A percentile compares a stretch with the other conserved stretches of the same genome.
phyloP scores from a whole-genome alignment of 1,140 invertebrate species.

The Calosoma granatense region DNA sequence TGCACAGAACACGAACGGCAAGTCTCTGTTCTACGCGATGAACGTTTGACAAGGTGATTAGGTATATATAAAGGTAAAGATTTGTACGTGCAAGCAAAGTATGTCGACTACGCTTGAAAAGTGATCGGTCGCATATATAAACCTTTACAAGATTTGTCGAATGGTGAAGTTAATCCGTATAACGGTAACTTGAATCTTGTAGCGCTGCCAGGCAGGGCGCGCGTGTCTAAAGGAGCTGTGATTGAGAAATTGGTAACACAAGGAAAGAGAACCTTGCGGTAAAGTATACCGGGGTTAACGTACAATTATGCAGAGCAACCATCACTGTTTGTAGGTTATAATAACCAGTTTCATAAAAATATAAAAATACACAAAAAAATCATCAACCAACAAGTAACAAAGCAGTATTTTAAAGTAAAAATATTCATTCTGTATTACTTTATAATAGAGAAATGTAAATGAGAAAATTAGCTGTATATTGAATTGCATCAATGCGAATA shows the following conservation, averaged over 20 bases:
- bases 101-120: neutral
- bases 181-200: neutral
- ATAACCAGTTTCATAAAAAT: neutral
- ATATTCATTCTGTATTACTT: neutral
- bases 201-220: neutral
- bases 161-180: neutral
- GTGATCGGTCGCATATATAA: neutral
- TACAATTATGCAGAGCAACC: no score
- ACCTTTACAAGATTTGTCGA: neutral
- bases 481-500: neutral
- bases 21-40: conserved; percentile 48
- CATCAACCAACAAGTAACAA: no score
- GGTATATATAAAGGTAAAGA: conserved; percentile 29
- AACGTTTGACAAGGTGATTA: conserved; percentile 47
- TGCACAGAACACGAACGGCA: conserved; percentile 20
- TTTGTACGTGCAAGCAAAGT: conserved; percentile 11
- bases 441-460: neutral
- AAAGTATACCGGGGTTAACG: no score
- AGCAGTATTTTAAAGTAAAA: neutral
- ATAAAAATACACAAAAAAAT: no score
- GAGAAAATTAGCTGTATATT: neutral
- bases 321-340: neutral
- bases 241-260: neutral
- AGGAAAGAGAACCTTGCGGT: neutral
- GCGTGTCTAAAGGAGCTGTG: neutral